Evolutionary conservation across 1,140 invertebrate genomes (phyloP), one percentile per base, ranked within the genome.

Genomic region (Drosophila carrolli): DNA sequence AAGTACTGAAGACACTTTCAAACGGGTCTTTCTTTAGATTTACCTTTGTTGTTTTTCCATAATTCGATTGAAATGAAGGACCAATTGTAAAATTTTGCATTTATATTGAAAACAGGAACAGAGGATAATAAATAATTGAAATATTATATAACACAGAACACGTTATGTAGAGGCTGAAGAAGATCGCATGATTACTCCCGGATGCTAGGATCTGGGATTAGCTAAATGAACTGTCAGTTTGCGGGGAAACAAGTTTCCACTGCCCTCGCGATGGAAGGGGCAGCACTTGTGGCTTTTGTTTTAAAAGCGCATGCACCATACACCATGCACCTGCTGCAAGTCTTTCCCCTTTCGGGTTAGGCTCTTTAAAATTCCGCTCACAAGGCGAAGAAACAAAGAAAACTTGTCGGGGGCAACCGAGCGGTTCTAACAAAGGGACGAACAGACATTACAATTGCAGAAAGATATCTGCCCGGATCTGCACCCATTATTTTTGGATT

Each of bases 301-400:
- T 71, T 70, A 63, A 86, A 88, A 75, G 75, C 65, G 83, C 82
- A 68, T 81, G 78, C 50, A 66, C 75, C 70, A 56, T 65, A 27
- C 16, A 46, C 16, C 8, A 44, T 19, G 7, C 41, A 81, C 78
- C 82, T 85, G 81, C 65, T 71, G 78, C 62, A 44, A 38, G 40
- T 73, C 37, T 81, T 38, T 14, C 66, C 48, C 55, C 60, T 35
- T 37, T 37, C 62, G 40, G 55, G 63, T 29, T 19, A n/a, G 58
- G 54, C 83, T 82, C 85, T 78, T 75, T 75, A 75, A 82, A 72
- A 85, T 85, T 86, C 82, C 78, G 68, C 78, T 86, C 82, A 78
- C 82, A 70, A 50, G 54, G 55, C 75, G 75, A 54, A 75, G 57
- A 81, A 68, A 77, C 65, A 78, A 57, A 86, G 74, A 72, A 77